Evolutionary conservation across 2,113 vertebrate species (phyloP).

Genomic region (Clinocottus analis): DNA sequence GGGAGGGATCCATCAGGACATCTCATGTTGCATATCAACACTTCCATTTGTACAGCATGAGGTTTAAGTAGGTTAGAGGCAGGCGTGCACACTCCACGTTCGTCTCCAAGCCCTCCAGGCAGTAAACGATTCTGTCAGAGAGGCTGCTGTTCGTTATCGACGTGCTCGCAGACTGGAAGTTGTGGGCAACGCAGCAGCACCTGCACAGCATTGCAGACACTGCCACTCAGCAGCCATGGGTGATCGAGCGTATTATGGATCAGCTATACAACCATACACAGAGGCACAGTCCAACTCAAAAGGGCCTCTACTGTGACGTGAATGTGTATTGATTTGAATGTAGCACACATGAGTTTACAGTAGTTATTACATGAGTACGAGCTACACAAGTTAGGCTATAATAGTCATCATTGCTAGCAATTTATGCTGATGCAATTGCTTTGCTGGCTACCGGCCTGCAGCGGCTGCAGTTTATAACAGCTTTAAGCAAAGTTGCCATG

Average conservation of each 20-base stretch:
- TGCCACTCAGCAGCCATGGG: conserved; percentile 32
- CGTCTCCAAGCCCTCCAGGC: conserved; percentile 71
- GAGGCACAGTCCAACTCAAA: conserved; percentile 1
- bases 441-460: not conserved
- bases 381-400: not conserved
- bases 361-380: not conserved
- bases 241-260: conserved; percentile 45
- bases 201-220: conserved; percentile 25
- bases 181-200: conserved; percentile 40
- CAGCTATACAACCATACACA: conserved; percentile 19
- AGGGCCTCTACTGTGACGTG: conserved; percentile 6
- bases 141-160: conserved; percentile 77
- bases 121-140: conserved; percentile 76
- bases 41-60: conserved; percentile 74
- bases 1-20: conserved; percentile 76
- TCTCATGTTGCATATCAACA: conserved; percentile 81
- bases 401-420: conserved; percentile 8
- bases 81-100: conserved; percentile 71
- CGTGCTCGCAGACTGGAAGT: conserved; percentile 61
- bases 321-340: conserved; percentile 27
- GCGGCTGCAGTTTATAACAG: not conserved
- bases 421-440: not conserved
- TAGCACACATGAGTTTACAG: conserved; percentile 6
- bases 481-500: not conserved
- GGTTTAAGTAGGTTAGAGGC: conserved; percentile 79